Evolutionary conservation across 2,113 vertebrate genomes (phyloP), one percentile per base, ranked within the genome.

Genomic region (Lepus timidus): DNA sequence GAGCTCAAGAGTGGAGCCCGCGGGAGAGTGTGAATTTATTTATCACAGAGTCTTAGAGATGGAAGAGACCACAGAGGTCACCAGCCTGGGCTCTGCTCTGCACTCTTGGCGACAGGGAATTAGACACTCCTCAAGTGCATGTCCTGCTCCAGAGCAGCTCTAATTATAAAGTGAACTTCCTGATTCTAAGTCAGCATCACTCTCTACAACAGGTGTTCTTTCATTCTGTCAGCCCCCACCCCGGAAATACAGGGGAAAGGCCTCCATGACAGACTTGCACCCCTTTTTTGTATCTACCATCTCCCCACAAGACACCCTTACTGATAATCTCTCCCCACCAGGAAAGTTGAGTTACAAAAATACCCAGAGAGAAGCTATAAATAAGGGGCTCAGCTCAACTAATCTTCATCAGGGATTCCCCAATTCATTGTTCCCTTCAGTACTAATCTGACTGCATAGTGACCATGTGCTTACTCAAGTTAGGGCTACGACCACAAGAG

Each of bases 1-100:
- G 58, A 96, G 1, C 89, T 94, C 76, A 88, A 95, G 51, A 95
- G 79, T 85, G 92, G 94, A 97, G 90, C 61, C 91, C 61, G 62
- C 85, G 73, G 58, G 55, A 87, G 17, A 76, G 95, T 74, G 94
- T 52, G 31, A 90, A 97, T 87, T 89, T 86, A 84, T 58, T 55
- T 70, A 33, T 91, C 78, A 58, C n/a, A 68, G 51, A 81, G 52
- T 85, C 67, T 96, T 88, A 79, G 90, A 61, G 22, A 92, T 88
- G 33, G 89, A 95, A 92, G 86, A 90, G 74, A 88, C 49, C 19
- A 17, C 22, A 33, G 75, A 97, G 90, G 52, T 84, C 52, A 27
- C 20, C 39, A 23, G 7, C n/a, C 29, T 88, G 51, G 33, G 29
- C 19, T 52, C 55, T n/a, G 13, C 51, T 78, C 1, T 19, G n/a